phyloP scores from a whole-genome alignment of 2,888 invertebrate species.

The Augochlorella aurata region DNA sequence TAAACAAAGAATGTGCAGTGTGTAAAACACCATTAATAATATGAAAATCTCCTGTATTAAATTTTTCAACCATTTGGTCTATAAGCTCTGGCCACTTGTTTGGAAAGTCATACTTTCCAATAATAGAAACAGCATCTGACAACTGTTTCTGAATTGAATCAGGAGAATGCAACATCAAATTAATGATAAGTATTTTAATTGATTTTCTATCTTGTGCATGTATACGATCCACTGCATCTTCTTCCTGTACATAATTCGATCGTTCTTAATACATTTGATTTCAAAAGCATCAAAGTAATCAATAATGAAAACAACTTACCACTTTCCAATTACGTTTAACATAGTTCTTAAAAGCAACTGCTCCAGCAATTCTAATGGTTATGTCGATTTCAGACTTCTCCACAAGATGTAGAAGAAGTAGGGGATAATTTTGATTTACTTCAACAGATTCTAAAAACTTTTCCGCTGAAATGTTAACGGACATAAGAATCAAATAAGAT shows the following conservation, averaged over 20 bases:
- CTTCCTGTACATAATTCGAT: conserved; percentile 82
- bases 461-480: conserved; percentile 88
- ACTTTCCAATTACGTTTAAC: conserved; percentile 97
- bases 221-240: conserved; percentile 91
- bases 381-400: conserved; percentile 91
- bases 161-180: conserved; percentile 95
- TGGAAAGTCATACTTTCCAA: conserved; percentile 98
- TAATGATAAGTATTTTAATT: conserved; percentile 93
- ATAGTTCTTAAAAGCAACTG: conserved; percentile 98
- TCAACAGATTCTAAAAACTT: conserved; percentile 95
- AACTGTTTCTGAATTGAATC: conserved; percentile 95
- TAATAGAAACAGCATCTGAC: conserved; percentile 97
- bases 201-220: conserved; percentile 90
- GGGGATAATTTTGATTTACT: conserved; percentile 94
- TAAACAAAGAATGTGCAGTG: conserved; percentile 98
- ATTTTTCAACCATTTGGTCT: conserved; percentile 95
- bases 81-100: conserved; percentile 97
- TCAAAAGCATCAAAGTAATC: not conserved
- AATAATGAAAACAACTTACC: conserved; percentile 83
- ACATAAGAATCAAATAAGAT: no score
- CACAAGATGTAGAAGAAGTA: conserved; percentile 92
- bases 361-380: conserved; percentile 93
- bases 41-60: conserved; percentile 94
- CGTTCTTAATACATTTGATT: conserved; percentile 3
- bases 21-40: conserved; percentile 96